These are phyloP conservation scores for Orientallactaga sibirica DNA, from an alignment of 2,797 vertebrate species.

Conservation along the genomic window DNA sequence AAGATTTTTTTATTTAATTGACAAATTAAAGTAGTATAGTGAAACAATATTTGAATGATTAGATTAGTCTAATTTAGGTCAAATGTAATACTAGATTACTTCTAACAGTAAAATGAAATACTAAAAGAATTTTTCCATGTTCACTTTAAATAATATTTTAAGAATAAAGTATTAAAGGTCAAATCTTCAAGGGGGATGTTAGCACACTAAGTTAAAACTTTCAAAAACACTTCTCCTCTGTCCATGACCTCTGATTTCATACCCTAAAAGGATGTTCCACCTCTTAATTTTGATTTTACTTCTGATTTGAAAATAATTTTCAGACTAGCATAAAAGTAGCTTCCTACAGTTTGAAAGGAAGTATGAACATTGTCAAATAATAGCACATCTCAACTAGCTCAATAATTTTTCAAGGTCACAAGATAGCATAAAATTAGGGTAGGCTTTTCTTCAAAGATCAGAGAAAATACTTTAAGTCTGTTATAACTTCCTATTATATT, in stretches of 20 bases:
- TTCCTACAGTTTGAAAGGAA: conserved; percentile 15
- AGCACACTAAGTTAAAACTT: conserved; percentile 39
- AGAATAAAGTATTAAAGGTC: conserved; percentile 33
- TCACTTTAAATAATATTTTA: background rate
- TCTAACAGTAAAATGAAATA: conserved; percentile 19
- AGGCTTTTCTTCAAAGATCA: conserved; percentile 60
- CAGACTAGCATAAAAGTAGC: conserved; percentile 29
- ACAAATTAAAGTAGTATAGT: background rate
- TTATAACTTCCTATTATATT: conserved; percentile 14
- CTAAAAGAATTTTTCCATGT: background rate
- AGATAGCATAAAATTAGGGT: conserved; percentile 45
- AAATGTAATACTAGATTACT: background rate
- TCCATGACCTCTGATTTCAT: background rate
- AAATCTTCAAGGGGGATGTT: background rate
- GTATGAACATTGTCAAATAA: background rate
- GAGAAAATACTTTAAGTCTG: background rate
- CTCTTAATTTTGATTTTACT: background rate
- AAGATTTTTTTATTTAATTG: background rate
- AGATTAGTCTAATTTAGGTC: background rate
- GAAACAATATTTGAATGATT: conserved; percentile 19
- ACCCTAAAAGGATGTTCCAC: background rate
- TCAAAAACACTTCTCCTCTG: conserved; percentile 27
- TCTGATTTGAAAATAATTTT: conserved; percentile 55
- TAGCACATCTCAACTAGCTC: conserved; percentile 46
- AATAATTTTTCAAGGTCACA: conserved; percentile 25